A percentile compares a stretch with the other conserved stretches of the same genome.
Conservation (phyloP, 2,888 invertebrate species). For the Quadroppia sp. region DNA sequence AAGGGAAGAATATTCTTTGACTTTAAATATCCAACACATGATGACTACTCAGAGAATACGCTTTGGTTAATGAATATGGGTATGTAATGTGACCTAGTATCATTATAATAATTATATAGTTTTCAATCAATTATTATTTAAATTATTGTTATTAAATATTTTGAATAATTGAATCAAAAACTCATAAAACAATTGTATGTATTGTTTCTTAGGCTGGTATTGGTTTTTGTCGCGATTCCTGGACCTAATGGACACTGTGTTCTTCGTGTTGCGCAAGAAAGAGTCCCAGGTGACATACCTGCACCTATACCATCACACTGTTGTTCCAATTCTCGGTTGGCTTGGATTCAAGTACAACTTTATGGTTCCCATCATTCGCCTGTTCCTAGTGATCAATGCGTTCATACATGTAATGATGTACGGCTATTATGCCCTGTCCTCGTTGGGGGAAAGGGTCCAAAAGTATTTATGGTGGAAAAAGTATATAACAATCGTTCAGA, state of each 20-base stretch:
- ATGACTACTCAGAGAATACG: background rate
- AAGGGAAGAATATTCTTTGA: conserved; percentile 19
- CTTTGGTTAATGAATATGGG: conserved; percentile 1
- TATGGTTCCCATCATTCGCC: conserved; percentile 30
- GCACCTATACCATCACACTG: conserved; percentile 40
- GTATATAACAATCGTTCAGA: conserved; percentile 82
- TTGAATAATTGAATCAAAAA: background rate
- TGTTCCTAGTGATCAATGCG: conserved; percentile 34
- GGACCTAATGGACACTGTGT: conserved; percentile 38
- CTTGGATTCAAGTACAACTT: conserved; percentile 29
- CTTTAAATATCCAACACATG: conserved; percentile 30
- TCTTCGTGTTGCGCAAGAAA: conserved; percentile 40
- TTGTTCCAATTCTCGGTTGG: conserved; percentile 38
- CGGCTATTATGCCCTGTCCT: conserved; percentile 82
- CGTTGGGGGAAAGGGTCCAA: conserved; percentile 72
- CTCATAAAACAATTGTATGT: background rate
- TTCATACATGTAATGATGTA: conserved; percentile 71
- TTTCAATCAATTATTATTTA: background rate
- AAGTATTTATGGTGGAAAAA: conserved; percentile 94
- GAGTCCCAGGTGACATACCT: conserved; percentile 28
- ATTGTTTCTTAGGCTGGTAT: background rate
- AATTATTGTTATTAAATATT: too few species aligned
- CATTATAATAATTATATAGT: background rate
- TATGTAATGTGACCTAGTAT: background rate
- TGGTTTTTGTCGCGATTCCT: conserved; percentile 5